Percentiles rank a stretch among this genome's conserved stretches.
These are phyloP conservation scores for Sciaenops ocellatus DNA, from an alignment of 2,797 vertebrate species.

Conservation along the genomic window DNA sequence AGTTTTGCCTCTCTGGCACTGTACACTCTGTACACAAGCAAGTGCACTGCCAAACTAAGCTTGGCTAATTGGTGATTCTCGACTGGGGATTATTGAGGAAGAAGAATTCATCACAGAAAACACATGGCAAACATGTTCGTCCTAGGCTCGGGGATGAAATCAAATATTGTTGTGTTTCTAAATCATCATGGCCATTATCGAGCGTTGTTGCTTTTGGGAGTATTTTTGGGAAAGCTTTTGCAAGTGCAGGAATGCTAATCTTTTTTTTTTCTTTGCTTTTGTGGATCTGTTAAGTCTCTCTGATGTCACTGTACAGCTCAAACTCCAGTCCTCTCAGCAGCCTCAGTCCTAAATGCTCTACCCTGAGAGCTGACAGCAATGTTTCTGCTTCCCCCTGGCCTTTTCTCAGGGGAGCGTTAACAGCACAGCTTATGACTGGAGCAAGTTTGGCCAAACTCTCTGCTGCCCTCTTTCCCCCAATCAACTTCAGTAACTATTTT, in stretches of 20 bases:
- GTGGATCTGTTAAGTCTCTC: slow-evolving; percentile 7
- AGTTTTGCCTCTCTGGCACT: slow-evolving; percentile 51
- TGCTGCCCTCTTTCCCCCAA: slow-evolving; percentile 23
- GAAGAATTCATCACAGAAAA: slow-evolving; percentile 64
- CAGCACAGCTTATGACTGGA: slow-evolving; percentile 22
- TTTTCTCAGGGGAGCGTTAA: slow-evolving; percentile 14
- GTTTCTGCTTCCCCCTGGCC: slow-evolving; percentile 5
- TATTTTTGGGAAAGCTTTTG: slow-evolving; percentile 20
- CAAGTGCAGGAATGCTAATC: slow-evolving; percentile 28
- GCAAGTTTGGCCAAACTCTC: slow-evolving; percentile 25
- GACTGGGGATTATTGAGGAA: slow-evolving; percentile 63
- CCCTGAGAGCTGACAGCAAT: slow-evolving; percentile 22
- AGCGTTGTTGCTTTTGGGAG: slow-evolving; percentile 14
- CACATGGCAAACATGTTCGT: slow-evolving; percentile 63
- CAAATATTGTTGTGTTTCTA: slow-evolving; percentile 32
- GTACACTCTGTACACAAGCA: slow-evolving; percentile 53
- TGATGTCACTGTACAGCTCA: slow-evolving; percentile 9
- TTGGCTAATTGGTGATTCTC: slow-evolving; percentile 71
- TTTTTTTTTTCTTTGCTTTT: slow-evolving; percentile 23
- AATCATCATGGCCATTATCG: slow-evolving; percentile 30
- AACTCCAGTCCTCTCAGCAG: slow-evolving; percentile 3
- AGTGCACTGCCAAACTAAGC: slow-evolving; percentile 59
- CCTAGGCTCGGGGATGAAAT: slow-evolving; percentile 41
- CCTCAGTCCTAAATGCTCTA: slow-evolving; percentile 36
- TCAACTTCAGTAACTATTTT: slow-evolving; percentile 46